Evolutionary conservation across 2,113 vertebrate genomes (phyloP).

Genomic region (Centrocercus urophasianus): DNA sequence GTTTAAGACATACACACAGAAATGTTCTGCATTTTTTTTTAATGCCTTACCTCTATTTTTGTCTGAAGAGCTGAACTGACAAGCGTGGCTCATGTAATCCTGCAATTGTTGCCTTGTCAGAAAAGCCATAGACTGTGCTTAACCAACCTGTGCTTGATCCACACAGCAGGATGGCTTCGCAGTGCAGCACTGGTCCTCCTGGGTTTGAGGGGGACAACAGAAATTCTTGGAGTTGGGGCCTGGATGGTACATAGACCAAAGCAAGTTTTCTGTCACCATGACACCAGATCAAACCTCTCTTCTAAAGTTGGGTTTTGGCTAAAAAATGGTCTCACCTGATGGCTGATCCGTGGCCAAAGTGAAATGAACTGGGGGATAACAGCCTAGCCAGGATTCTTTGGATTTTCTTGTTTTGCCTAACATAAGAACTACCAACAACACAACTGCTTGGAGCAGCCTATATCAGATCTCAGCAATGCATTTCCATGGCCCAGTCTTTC

Average conservation of each 20-base stretch:
- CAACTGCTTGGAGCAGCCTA: neutral
- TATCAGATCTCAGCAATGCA: neutral
- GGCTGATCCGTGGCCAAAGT: neutral
- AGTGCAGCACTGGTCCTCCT: neutral
- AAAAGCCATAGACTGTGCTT: slow-evolving; percentile 7
- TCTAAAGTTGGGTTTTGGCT: neutral
- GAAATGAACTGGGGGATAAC: neutral
- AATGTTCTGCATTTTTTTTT: slow-evolving; percentile 28
- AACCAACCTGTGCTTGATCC: neutral
- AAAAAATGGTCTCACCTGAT: neutral
- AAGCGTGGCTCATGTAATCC: neutral
- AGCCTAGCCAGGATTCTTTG: neutral
- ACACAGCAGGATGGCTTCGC: neutral
- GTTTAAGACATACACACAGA: slow-evolving; percentile 4
- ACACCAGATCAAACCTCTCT: neutral
- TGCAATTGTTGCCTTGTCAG: neutral
- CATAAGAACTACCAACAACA: neutral
- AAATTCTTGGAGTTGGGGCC: neutral
- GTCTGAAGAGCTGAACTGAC: slow-evolving; percentile 21
- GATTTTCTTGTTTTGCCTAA: neutral
- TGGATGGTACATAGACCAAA: neutral
- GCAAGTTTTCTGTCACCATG: neutral
- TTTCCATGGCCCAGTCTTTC: neutral
- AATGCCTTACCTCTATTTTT: slow-evolving; percentile 28
- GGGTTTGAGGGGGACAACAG: neutral